These are phyloP conservation scores for Pampusana beccarii DNA, from an alignment of 2,113 vertebrate species.

Conservation along the genomic window DNA sequence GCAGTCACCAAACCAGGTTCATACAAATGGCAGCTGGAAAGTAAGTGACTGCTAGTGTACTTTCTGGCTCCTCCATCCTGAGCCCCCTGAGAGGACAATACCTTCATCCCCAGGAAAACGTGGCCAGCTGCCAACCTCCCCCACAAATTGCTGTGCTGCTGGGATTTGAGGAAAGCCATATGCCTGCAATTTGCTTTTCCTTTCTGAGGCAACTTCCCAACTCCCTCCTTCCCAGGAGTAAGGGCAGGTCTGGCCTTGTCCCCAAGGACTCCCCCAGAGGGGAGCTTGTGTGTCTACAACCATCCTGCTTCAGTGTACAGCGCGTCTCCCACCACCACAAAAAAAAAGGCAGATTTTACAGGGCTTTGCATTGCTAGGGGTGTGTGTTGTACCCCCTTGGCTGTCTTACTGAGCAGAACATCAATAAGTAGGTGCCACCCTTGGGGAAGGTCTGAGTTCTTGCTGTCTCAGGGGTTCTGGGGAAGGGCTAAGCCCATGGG, in stretches of 20 bases:
- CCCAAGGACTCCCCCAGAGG: too few relatives aligned
- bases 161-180: background rate
- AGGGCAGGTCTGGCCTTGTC: background rate
- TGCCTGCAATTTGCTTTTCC: background rate
- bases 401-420: background rate
- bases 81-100: fast-evolving
- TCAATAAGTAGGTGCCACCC: background rate
- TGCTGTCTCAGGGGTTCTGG: background rate
- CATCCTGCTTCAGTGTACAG: background rate
- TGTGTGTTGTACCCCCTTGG: background rate
- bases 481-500: background rate
- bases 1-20: background rate
- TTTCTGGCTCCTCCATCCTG: background rate
- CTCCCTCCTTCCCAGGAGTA: background rate
- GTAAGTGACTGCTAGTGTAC: background rate
- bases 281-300: background rate
- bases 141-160: fast-evolving
- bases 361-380: background rate
- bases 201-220: background rate
- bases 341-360: background rate
- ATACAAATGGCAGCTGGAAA: background rate
- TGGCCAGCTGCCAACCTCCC: background rate
- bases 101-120: fast-evolving
- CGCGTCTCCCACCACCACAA: fast-evolving
- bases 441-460: background rate